Base-by-base conservation (phyloP, 1,140 invertebrate genomes). In the Agrilus planipennis region DNA sequence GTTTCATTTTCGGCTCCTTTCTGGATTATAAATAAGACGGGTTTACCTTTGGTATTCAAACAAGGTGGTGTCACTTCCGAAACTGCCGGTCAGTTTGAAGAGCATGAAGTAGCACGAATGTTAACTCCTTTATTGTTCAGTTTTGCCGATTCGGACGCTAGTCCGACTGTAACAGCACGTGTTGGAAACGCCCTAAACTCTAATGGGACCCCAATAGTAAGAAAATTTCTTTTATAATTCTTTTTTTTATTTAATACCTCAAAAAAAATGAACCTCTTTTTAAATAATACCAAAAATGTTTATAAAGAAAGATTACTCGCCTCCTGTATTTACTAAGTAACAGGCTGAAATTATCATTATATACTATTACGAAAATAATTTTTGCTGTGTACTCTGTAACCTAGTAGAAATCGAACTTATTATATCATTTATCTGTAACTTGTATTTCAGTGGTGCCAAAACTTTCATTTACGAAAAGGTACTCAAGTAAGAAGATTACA, bases 11-110 rank as follows among this genome's bases (percentile, higher is more conserved):
- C 76, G 43, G 84, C 88, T 15, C 82, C 84, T 1, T 95, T 85
- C 65, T 98, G 94, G 93, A 77, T 99, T 47, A 77, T 98, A 18
- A 98, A 99, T 62, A 87, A 87, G 62, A 90, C 89, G 11, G 93
- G 92, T 0, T 68, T 98, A 25, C 91, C 93, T 1, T 61, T 98
- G n/a, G 80, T 97, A 15, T 92, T 94, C 59, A 76, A 80, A 53
- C 92, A 96, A 67, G 90, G 94, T 61, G 88, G 87, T 6, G 76
- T 75, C 9, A 69, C 68, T 4, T 54, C 64, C 2, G 86, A 90
- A 54, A 79, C 85, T 35, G 87, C 92, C 2, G 94, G 93, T 7
- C 94, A 99, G 66, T 89, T 85, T 61, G 80, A 82, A 37, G 93
- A 98, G 60, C 89, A 98, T 57, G 94, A 98, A 68, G 72, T 82